Base-by-base conservation (phyloP, 2,888 invertebrate genomes). In the Ochropleura plecta region DNA sequence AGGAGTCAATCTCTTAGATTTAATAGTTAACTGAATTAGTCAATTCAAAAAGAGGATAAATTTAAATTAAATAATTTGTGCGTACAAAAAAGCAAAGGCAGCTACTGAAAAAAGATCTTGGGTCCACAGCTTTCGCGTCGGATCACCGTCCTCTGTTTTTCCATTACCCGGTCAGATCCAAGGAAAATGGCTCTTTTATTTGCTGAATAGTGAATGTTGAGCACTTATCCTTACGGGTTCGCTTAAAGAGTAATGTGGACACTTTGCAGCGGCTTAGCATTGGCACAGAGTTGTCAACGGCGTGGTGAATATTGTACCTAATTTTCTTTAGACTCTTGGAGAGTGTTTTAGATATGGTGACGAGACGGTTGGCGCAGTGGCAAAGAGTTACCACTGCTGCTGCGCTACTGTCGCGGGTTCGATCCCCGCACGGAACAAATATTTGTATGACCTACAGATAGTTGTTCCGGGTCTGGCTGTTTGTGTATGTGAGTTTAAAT, bases 121-220 rank as follows among this genome's bases (percentile, higher is more conserved):
- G 78, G 86, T 92, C 64, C 85, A 64, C 9, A 93, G 88, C 88
- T 79, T 87, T 73, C 49, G 90, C 53, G 59, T 53, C 57, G 71
- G 70, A 68, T 77, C 84, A 82, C 78, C 89, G 91, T 91, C 91
- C 88, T 90, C 94, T 95, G 94, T 95, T 94, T 94, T 94, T 94
- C 95, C 94, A 95, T 95, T 95, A 95, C 91, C 92, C 93, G 92
- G 93, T 93, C 92, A 93, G 94, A 93, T 93, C 91, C 92, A 89
- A 91, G 92, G 91, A 92, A 93, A 94, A 93, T 92, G 91, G 93
- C 90, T 92, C 93, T 92, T 94, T 95, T 95, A 95, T 95, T 95
- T 94, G 95, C 94, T 94, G 94, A 95, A 95, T 95, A 94, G 94
- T 93, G 93, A 92, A 94, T 94, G 94, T 92, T 90, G 93, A 92